phyloP scores from a whole-genome alignment of 2,113 vertebrate species.

The Leptosomus discolor region DNA sequence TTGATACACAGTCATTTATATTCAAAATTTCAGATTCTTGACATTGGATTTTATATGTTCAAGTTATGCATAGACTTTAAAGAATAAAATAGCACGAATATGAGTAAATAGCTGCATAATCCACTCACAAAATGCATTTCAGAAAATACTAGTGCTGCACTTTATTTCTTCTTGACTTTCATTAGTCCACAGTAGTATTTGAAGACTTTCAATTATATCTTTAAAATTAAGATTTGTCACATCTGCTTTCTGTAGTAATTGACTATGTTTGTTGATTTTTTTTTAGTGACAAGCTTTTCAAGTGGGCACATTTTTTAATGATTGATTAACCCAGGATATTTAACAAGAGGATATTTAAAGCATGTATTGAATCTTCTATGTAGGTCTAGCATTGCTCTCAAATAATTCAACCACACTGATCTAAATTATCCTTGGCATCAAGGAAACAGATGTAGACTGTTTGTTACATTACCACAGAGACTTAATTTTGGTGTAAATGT shows the following conservation, averaged over 20 bases:
- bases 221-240: background rate
- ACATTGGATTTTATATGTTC: background rate
- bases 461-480: slow-evolving; percentile 67
- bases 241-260: background rate
- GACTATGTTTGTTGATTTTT: background rate
- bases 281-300: background rate
- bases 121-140: background rate
- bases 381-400: slow-evolving; percentile 56
- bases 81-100: background rate
- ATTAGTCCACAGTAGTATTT: background rate
- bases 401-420: slow-evolving; percentile 66
- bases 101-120: background rate
- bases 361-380: slow-evolving; percentile 32
- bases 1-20: background rate
- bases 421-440: slow-evolving; percentile 68
- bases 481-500: slow-evolving; percentile 72
- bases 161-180: background rate
- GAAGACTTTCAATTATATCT: background rate
- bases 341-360: slow-evolving; percentile 69
- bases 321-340: slow-evolving; percentile 60
- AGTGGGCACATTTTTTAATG: background rate
- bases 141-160: background rate
- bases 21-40: background rate
- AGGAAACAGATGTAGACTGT: slow-evolving; percentile 70
- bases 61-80: background rate